Conservation (phyloP, 1,140 invertebrate genomes). For the Zaprionus ghesquierei region DNA sequence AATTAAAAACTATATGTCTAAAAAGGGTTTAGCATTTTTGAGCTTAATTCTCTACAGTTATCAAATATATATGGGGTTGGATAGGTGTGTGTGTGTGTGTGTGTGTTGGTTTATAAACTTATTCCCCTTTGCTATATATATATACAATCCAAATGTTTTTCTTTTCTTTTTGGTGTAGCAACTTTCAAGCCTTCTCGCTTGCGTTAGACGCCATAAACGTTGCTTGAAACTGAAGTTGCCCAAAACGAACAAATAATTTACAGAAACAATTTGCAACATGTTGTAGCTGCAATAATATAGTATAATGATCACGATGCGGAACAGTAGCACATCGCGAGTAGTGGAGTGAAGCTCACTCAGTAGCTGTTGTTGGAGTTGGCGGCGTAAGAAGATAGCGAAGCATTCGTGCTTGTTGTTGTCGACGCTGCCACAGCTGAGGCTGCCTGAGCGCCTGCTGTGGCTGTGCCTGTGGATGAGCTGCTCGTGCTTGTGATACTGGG, state of each 20-base stretch:
- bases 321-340: not conserved
- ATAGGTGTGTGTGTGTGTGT: slow-evolving; percentile 19
- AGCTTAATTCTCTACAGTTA: slow-evolving; percentile 70
- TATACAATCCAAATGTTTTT: slow-evolving; percentile 48
- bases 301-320: not conserved
- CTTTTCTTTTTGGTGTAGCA: slow-evolving; percentile 2
- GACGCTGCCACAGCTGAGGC: slow-evolving; percentile 14
- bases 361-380: slow-evolving; percentile 59
- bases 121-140: slow-evolving; percentile 58
- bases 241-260: slow-evolving; percentile 39
- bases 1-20: slow-evolving; percentile 70
- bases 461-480: slow-evolving; percentile 31
- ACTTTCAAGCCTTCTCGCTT: slow-evolving; percentile 12
- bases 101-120: slow-evolving; percentile 31
- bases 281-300: slow-evolving; percentile 30
- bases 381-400: slow-evolving; percentile 56
- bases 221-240: slow-evolving; percentile 16
- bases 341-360: slow-evolving; percentile 48
- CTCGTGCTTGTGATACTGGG: slow-evolving; percentile 29
- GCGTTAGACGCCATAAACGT: slow-evolving; percentile 27
- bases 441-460: slow-evolving; percentile 4
- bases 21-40: slow-evolving; percentile 56
- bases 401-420: slow-evolving; percentile 48
- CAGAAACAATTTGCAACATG: slow-evolving; percentile 40
- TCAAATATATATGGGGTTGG: slow-evolving; percentile 62